Evolutionary conservation across 30 jellyfish, hydroid and myxozoan genomes (phyloP), one percentile per base, ranked within the genome.

Genomic region (Aurelia sp.): DNA sequence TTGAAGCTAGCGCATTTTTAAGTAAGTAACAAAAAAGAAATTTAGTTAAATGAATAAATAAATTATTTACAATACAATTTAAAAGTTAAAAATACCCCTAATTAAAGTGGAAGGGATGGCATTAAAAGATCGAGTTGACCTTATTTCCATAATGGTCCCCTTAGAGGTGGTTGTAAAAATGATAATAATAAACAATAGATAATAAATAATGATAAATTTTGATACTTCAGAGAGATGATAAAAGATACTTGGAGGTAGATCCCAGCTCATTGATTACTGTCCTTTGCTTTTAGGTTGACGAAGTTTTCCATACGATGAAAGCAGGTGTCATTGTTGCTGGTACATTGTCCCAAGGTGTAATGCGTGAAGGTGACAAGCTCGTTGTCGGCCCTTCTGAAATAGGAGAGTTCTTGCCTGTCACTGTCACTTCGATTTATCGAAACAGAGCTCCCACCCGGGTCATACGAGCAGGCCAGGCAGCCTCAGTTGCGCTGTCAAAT

Each of bases 291-390:
- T 67, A 96, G 99, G 72, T 96, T 20, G 98, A 96, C 67, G 97
- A 91, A 64, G 92, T 96, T 13, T 96, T 91, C 78, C 84, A 87
- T 58, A 92, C 91, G 53, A 89, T 82, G 38, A 82, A 93, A 30
- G 94, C 94, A 11, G 99, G 99, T 13, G 78, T 96, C 9, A 98
- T 96, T 27, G 91, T 96, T 15, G 96, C 97, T 57, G 99, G 99
- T 8, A 96, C 98, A 0, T 63, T 96, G 80, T 51, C 96, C 1
- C 88, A 76, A 40, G 99, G 99, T 64, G 75, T 86, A 1, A 57
- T 96, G 85, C 87, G 90, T 0, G 99, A 91, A 74, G 97, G 97
- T 0, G 99, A 96, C 78, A 48, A 78, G 55, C 67, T 96, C 27
- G 58, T 78, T 31, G 84, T 96, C 30, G 99, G 99, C 19, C 99